Base-by-base conservation (phyloP, 2,888 invertebrate species). In the Maniola hyperantus region DNA sequence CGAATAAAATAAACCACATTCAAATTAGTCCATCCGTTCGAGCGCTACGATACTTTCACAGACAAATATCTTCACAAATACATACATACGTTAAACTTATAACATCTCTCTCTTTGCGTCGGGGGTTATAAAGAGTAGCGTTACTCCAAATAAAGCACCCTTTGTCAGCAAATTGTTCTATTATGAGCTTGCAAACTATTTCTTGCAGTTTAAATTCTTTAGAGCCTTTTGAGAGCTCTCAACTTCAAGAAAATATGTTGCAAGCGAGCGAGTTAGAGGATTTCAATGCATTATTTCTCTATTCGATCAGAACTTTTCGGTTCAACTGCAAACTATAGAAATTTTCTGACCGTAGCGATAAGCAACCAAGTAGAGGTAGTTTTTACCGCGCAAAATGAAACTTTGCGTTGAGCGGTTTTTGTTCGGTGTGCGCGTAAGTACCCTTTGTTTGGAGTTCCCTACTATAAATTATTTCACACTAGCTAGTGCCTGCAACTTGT, bases 241-340 rank as follows among this genome's bases (percentile, higher is more conserved):
- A 70, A 70, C 70, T 66, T 66, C 68, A 68, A 64, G 70, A 71
- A 71, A 72, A 71, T 69, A 68, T 72, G 68, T 73, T 68, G 66
- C 69, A 57, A 72, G 67, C 64, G 69, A 66, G 64, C 64, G 58
- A 72, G 69, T 73, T 65, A 57, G 64, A 70, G 69, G 67, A 69
- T 74, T 72, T 72, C 70, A 74, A 71, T 73, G 71, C 69, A 71
- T 68, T 74, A 72, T 71, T 73, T 71, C 73, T 72, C 64, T 66
- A 66, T 66, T 64, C 68, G 65, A 66, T 70, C 69, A 34, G 64
- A 77, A 73, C 36, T 75, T 76, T 75, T 68, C 66, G 71, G 66
- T 68, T 68, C 42, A 72, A 74, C 72, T 74, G 67, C 66, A 61
- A 65, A 66, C 62, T 65, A 70, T 73, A 67, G 68, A 69, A 70